A percentile compares a stretch with the other conserved stretches of the same genome.
Conservation (phyloP, 1,140 invertebrate species). For the Chironomus striatipennis region DNA sequence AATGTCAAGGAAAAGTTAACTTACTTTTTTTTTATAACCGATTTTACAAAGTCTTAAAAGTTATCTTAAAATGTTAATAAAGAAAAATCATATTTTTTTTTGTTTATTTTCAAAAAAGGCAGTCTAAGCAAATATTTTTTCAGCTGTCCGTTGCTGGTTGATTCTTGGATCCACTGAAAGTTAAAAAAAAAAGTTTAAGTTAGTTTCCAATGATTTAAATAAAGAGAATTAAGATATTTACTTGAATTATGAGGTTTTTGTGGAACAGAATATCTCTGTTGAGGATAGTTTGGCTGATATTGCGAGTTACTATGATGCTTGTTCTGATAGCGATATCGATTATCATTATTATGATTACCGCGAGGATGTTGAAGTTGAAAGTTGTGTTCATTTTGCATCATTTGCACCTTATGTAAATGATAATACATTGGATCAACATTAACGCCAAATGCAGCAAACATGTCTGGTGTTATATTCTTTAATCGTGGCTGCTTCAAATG, state of each 20-base stretch:
- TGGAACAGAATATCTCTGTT: background rate
- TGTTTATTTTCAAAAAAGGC: background rate
- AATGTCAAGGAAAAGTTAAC: too few species aligned
- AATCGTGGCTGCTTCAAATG: background rate
- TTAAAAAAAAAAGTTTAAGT: background rate
- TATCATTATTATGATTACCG: background rate
- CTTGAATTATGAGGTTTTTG: background rate
- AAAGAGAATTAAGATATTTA: background rate
- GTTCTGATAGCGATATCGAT: background rate
- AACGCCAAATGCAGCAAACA: constrained; percentile 4
- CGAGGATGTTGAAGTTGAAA: background rate
- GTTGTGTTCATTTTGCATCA: background rate
- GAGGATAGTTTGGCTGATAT: background rate
- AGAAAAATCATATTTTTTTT: too few species aligned
- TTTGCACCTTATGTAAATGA: background rate
- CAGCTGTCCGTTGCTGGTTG: background rate
- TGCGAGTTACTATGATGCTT: background rate
- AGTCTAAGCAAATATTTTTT: constrained; percentile 7
- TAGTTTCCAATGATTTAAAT: too few species aligned
- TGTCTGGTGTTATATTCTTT: background rate
- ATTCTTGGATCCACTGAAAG: background rate
- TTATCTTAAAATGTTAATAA: too few species aligned
- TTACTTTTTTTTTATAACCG: too few species aligned
- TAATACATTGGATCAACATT: background rate
- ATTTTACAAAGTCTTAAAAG: too few species aligned